These are phyloP conservation scores for Chionoecetes opilio DNA, from an alignment of 1,140 invertebrate species.

Conservation along the genomic window DNA sequence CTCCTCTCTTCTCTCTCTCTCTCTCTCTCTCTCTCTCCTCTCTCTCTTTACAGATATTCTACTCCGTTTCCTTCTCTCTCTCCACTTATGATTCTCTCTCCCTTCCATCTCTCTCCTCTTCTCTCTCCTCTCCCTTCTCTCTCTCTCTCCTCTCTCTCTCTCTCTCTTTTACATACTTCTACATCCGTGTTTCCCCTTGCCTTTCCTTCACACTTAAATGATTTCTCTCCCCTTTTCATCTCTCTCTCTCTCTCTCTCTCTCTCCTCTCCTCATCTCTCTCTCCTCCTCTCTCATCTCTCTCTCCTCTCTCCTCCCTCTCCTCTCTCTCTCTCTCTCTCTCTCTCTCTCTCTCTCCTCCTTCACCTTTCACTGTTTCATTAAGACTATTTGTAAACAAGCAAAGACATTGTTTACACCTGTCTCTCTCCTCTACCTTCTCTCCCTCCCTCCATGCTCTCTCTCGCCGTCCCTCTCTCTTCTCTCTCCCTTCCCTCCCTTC, in stretches of 20 bases:
- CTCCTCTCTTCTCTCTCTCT: slow-evolving; percentile 45
- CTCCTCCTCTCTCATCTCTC: not conserved
- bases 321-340: not conserved
- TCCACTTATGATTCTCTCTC: not conserved
- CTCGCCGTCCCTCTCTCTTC: not conserved
- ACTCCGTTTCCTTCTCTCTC: not conserved
- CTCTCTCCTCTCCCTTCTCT: slow-evolving; percentile 10
- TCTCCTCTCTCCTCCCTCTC: not conserved
- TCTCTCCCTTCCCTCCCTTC: not conserved
- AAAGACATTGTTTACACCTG: not conserved
- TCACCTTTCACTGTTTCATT: not conserved
- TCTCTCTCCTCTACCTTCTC: not conserved
- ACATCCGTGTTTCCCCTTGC: not conserved
- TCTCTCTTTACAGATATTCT: no score
- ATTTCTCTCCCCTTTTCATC: not conserved
- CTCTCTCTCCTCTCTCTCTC: slow-evolving; percentile 6
- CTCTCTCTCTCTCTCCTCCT: not conserved
- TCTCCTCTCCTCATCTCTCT: not conserved
- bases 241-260: not conserved
- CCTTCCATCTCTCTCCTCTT: slow-evolving; percentile 33
- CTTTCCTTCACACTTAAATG: not conserved
- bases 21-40: slow-evolving; percentile 50
- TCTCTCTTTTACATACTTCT: no score
- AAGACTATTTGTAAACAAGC: no score
- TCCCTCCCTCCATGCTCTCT: not conserved